Base-by-base conservation (phyloP, 1,140 invertebrate species). In the Aphelinus atriplicis region DNA sequence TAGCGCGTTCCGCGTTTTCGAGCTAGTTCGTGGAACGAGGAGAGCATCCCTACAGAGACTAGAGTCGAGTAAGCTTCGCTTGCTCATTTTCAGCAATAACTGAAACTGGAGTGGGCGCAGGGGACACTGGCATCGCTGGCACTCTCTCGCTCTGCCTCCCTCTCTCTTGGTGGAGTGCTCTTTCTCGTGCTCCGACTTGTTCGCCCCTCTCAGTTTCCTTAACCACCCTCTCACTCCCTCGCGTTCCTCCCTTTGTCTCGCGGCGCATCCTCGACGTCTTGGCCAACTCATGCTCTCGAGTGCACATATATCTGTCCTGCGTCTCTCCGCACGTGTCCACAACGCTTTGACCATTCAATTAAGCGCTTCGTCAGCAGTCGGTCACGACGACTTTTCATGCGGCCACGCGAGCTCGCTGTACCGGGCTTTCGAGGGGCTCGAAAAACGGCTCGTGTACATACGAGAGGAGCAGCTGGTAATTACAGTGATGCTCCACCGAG, bases 71-170 rank as follows among this genome's bases (percentile, higher is more conserved):
- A 71, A 74, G 56, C 55, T 77, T 69, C 64, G 63, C 58, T 66
- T 77, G 64, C 66, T 77, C 69, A 73, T 71, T 77, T 58, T 55
- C 50, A 73, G 74, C 71, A 79, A 82, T 81, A 81, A 80, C 78
- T 73, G 76, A 69, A 74, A 77, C 76, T 81, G 50, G 73, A 78
- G 77, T 47, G 43, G 53, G 61, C 61, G 61, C 4, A n/a, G 61
- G 26, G 26, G 26, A 26, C 26, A 26, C 7, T 43, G 45, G n/a
- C 48, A 1, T 43, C 4, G 26, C 50, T 67, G 7, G 3, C 42
- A 6, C 65, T 72, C 61, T 48, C 48, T 60, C 46, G 47, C 42
- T 71, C 51, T 70, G 7, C n/a, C 55, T 43, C 48, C 51, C 55
- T 65, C 60, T 47, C 48, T 55, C 63, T 61, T 26, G 26, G 26